Percentiles rank a stretch among this genome's conserved stretches.
phyloP scores from a whole-genome alignment of 2,797 vertebrate species.

The Platalea minor region DNA sequence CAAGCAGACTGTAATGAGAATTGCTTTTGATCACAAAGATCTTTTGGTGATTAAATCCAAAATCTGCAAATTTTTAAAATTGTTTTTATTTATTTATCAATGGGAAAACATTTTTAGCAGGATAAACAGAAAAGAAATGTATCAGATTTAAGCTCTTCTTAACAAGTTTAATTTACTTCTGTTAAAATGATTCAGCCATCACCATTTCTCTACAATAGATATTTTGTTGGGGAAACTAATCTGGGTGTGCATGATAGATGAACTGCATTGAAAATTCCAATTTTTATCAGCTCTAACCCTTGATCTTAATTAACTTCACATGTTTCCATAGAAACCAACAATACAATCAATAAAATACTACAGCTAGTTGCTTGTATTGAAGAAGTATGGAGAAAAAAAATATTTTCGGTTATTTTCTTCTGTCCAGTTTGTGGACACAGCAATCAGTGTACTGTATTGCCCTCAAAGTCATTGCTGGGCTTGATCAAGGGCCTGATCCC shows the following conservation, averaged over 20 bases:
- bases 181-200: constrained; percentile 53
- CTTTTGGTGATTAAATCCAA: neutral
- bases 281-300: constrained; percentile 67
- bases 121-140: constrained; percentile 37
- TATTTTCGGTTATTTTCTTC: neutral
- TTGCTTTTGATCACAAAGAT: neutral
- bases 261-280: constrained; percentile 63
- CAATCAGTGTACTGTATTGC: neutral
- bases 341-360: constrained; percentile 65
- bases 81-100: constrained; percentile 50
- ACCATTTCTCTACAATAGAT: constrained; percentile 28
- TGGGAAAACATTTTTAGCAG: constrained; percentile 42
- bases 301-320: constrained; percentile 75
- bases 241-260: constrained; percentile 71
- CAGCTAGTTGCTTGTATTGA: neutral
- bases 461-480: neutral
- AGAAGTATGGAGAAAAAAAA: constrained; percentile 6
- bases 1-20: neutral
- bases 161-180: constrained; percentile 63
- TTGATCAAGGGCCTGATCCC: neutral
- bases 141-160: constrained; percentile 47
- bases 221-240: constrained; percentile 66
- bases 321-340: constrained; percentile 70
- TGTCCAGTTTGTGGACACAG: neutral
- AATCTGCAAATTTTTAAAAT: neutral